phyloP scores from a whole-genome alignment of 2,797 vertebrate genomes.

The Scyliorhinus canicula region DNA sequence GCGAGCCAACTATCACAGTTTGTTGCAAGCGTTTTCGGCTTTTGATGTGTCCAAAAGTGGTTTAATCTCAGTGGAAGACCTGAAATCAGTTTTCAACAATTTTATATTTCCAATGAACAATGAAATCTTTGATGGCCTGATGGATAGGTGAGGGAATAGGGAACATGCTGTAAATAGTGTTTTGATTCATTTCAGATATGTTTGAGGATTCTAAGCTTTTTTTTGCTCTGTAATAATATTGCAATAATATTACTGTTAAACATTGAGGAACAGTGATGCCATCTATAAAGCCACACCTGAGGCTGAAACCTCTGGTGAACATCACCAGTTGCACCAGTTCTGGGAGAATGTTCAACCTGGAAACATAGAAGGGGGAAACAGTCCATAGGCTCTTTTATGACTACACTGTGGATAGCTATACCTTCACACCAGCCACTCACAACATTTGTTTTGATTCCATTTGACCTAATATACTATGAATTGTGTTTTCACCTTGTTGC shows the following conservation, averaged over 20 bases:
- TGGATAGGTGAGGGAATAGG: slow-evolving; percentile 56
- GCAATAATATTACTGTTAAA: neutral
- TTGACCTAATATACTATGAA: neutral
- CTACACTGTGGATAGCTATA: neutral
- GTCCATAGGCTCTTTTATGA: neutral
- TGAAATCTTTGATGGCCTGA: slow-evolving; percentile 61
- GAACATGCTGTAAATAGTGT: neutral
- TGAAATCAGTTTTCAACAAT: slow-evolving; percentile 62
- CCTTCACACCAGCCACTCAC: neutral
- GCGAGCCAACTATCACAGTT: slow-evolving; percentile 47
- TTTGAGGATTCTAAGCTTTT: neutral
- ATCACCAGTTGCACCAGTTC: neutral
- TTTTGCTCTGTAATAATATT: neutral
- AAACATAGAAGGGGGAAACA: neutral
- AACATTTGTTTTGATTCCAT: neutral
- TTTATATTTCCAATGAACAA: slow-evolving; percentile 60
- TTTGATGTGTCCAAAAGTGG: slow-evolving; percentile 56
- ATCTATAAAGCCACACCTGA: neutral
- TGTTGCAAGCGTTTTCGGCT: slow-evolving; percentile 57
- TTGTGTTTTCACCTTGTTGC: neutral
- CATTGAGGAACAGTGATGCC: neutral
- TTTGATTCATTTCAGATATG: neutral
- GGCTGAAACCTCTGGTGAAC: neutral
- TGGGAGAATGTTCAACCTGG: neutral
- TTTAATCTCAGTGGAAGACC: slow-evolving; percentile 59